Base-by-base conservation (phyloP, 2,888 invertebrate genomes). In the Adineta ricciae region DNA sequence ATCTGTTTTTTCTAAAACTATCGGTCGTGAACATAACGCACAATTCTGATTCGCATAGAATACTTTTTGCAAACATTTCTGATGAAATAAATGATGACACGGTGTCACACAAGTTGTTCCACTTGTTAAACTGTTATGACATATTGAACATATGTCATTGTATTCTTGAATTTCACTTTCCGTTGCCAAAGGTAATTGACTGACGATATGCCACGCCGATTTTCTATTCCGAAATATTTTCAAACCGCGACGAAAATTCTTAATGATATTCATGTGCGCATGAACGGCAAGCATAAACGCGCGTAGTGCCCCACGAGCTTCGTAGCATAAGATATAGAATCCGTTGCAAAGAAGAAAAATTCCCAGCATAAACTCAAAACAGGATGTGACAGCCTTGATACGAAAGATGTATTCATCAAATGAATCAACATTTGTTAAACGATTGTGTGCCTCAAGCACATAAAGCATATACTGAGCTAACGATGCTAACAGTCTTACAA, bases 181-280 rank as follows among this genome's bases (percentile, higher is more conserved):
- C 36, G 83, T 73, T 56, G 83, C 83, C n/a, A 24, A 52, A n/a
- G 52, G 52, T 27, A 85, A 78, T 32, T 78, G 49, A 7, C 38
- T 84, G 21, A 85, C 78, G 38, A 38, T 84, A 38, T 41, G 24
- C 41, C 83, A 64, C 24, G 96, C 96, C 0, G 95, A 94, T 41
- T 95, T 92, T 3, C 96, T 92, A 89, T 96, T 95, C 93, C 95
- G 95, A 89, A 96, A 96, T 50, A 95, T 94, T 4, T 94, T 94
- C 96, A 95, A 96, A 5, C 96, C 95, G 21, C 94, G 94, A 84
- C 94, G 93, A 0, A 95, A 95, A 88, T 90, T 91, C 90, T 94
- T 95, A 95, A 96, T 97, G 87, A 97, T 96, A 89, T 97, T 97
- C 91, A 96, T 96, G 90, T 97, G 97, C 1, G 96, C 96, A 91